Conservation (phyloP, 2,888 invertebrate genomes). For the Timema podura region DNA sequence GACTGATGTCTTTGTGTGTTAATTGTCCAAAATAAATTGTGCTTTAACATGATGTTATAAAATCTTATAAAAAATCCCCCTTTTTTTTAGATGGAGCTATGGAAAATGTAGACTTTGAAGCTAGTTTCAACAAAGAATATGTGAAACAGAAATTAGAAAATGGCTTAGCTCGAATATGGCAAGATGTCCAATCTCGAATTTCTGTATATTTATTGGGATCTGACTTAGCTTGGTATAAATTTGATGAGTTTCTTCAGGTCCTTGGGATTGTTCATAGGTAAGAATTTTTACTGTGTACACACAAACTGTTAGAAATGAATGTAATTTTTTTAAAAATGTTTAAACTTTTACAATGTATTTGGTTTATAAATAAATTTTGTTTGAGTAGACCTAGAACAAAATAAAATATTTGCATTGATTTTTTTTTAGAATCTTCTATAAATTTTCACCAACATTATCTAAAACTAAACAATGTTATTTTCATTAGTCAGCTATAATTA, state of each 20-base stretch:
- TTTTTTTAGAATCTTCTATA: slow-evolving; percentile 5
- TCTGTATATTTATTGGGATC: slow-evolving; percentile 73
- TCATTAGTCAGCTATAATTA: too few species aligned
- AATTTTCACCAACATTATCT: too few species aligned
- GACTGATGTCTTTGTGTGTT: too few species aligned
- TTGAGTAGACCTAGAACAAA: background rate
- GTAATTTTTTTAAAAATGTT: too few species aligned
- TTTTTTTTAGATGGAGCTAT: slow-evolving; percentile 24
- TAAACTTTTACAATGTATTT: too few species aligned
- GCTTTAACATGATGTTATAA: too few species aligned
- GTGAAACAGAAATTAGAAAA: slow-evolving; percentile 85
- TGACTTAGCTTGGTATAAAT: slow-evolving; percentile 80
- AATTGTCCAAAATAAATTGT: too few species aligned
- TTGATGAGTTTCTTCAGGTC: slow-evolving; percentile 91
- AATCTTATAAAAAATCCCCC: slow-evolving; percentile 33
- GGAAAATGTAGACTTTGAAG: slow-evolving; percentile 51
- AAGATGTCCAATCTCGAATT: slow-evolving; percentile 89
- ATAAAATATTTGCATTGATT: background rate
- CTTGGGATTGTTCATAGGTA: slow-evolving; percentile 78
- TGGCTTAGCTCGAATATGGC: slow-evolving; percentile 84
- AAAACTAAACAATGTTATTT: too few species aligned
- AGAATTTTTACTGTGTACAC: slow-evolving; percentile 1
- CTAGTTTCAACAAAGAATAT: slow-evolving; percentile 68
- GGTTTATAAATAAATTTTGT: too few species aligned
- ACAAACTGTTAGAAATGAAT: background rate